Percentiles rank a stretch among this genome's conserved stretches.
phyloP scores from a whole-genome alignment of 2,113 vertebrate genomes.

The Ammodytes dubius region DNA sequence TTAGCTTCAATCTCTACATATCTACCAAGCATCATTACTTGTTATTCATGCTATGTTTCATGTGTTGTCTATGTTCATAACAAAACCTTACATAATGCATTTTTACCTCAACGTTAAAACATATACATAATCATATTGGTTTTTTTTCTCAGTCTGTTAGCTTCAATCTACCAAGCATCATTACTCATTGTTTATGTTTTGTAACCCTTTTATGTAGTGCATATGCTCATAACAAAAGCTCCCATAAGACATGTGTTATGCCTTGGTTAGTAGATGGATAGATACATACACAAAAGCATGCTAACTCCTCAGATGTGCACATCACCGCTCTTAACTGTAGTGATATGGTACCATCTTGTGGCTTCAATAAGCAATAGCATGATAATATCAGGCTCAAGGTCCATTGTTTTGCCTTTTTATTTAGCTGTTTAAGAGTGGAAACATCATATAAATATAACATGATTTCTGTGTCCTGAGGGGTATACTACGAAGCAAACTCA shows the following conservation, averaged over 20 bases:
- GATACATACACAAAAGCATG: background rate
- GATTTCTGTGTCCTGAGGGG: too few relatives aligned
- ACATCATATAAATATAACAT: too few relatives aligned
- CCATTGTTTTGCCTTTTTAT: background rate
- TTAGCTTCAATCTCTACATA: too few relatives aligned
- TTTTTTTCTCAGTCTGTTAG: background rate
- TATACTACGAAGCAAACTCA: too few relatives aligned
- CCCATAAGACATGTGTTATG: background rate
- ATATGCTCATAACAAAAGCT: background rate
- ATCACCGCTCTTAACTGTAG: background rate
- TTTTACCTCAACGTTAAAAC: too few relatives aligned
- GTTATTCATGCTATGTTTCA: too few relatives aligned
- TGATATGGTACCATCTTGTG: constrained; percentile 40
- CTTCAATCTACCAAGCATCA: background rate
- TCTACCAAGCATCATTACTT: too few relatives aligned
- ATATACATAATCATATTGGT: too few relatives aligned
- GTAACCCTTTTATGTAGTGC: background rate
- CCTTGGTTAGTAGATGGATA: background rate
- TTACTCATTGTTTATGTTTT: background rate
- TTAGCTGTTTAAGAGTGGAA: background rate
- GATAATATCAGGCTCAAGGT: background rate
- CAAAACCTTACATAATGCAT: too few relatives aligned
- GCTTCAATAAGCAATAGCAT: constrained; percentile 16
- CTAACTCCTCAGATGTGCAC: background rate
- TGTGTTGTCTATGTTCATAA: too few relatives aligned